Evolutionary conservation across 2,113 vertebrate species (phyloP).

Genomic region (Pterophyllum scalare): DNA sequence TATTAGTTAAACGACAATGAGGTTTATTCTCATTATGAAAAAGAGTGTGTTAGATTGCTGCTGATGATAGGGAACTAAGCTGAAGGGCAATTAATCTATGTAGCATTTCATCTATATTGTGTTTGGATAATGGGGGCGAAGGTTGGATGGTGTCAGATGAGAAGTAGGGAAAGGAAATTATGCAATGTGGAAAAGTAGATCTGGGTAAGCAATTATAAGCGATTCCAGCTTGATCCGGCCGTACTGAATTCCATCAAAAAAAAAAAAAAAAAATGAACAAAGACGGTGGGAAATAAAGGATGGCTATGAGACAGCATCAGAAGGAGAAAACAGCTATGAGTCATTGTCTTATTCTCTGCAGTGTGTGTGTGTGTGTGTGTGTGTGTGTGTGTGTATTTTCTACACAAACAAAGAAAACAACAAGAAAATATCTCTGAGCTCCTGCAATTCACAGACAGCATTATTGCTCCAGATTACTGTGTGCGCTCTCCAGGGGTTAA

Average conservation of each 20-base stretch:
- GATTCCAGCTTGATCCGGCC: conserved; percentile 1
- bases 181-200: conserved; percentile 55
- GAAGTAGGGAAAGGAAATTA: conserved; percentile 39
- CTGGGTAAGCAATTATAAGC: conserved; percentile 42
- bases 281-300: conserved; percentile 28
- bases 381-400: not conserved
- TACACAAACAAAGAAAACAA: conserved; percentile 26
- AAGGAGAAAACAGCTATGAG: conserved; percentile 12
- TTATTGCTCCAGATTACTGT: conserved; percentile 58
- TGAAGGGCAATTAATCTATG: conserved; percentile 69
- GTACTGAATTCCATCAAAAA: conserved; percentile 20
- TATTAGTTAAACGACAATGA: conserved; percentile 58
- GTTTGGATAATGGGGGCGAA: conserved; percentile 65
- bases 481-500: conserved; percentile 58
- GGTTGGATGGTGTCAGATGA: conserved; percentile 48
- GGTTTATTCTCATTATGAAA: conserved; percentile 65
- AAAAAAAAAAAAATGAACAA: conserved; percentile 6
- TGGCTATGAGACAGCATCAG: conserved; percentile 5
- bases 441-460: conserved; percentile 34
- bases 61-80: conserved; percentile 58
- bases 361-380: not conserved
- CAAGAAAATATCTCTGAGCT: conserved; percentile 35
- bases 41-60: conserved; percentile 44
- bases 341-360: conserved; percentile 24
- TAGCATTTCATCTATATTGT: conserved; percentile 69